These are phyloP conservation scores for Gymnocypris eckloni DNA, from an alignment of 2,797 vertebrate genomes.

Conservation along the genomic window DNA sequence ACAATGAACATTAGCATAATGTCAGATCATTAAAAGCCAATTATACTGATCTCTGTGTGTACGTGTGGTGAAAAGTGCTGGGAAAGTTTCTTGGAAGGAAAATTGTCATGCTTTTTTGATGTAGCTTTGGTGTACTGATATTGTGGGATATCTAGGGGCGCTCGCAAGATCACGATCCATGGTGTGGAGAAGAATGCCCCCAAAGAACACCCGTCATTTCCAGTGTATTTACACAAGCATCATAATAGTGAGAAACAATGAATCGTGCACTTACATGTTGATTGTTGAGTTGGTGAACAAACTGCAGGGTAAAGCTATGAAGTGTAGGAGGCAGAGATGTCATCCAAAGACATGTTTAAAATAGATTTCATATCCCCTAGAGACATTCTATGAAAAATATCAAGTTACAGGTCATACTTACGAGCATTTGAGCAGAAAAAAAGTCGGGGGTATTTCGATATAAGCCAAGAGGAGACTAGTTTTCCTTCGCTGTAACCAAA, in stretches of 20 bases:
- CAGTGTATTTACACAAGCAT: background rate
- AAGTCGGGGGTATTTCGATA: too few relatives aligned
- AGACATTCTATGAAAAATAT: background rate
- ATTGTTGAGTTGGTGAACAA: slow-evolving; percentile 5
- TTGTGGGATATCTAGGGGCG: background rate
- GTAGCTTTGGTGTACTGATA: slow-evolving; percentile 8
- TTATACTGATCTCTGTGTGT: slow-evolving; percentile 67
- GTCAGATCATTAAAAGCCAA: slow-evolving; percentile 83
- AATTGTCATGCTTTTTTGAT: background rate
- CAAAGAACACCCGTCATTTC: background rate
- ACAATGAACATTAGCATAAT: slow-evolving; percentile 80
- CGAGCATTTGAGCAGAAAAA: too few relatives aligned
- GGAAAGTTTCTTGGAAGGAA: slow-evolving; percentile 38
- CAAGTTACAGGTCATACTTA: background rate
- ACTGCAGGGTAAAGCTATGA: slow-evolving; percentile 7
- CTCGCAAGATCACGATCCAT: background rate
- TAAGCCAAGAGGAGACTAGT: too few relatives aligned
- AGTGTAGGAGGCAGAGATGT: background rate
- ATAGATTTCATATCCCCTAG: background rate
- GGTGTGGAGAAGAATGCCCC: slow-evolving; percentile 3
- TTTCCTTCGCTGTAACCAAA: too few relatives aligned
- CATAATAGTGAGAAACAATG: background rate
- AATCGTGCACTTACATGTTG: background rate
- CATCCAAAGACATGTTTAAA: background rate
- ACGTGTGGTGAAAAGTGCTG: slow-evolving; percentile 44